phyloP scores from a whole-genome alignment of 2,113 vertebrate genomes.

The Thamnophis sirtalis region DNA sequence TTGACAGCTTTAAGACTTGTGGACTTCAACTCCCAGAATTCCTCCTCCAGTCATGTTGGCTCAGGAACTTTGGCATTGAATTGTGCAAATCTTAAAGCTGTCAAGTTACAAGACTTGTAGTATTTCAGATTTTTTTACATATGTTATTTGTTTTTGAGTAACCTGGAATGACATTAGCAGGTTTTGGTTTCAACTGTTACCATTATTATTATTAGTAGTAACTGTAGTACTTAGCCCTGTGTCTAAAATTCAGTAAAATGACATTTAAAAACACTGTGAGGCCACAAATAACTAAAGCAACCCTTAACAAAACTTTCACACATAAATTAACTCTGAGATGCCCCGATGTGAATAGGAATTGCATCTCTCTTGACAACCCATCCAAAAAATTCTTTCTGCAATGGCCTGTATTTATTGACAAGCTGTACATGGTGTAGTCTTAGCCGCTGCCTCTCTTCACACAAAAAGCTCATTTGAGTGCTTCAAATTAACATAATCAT shows the following conservation, averaged over 20 bases:
- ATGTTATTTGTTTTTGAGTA: neutral
- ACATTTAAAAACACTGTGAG: neutral
- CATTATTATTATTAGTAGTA: neutral
- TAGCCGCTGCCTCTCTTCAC: neutral
- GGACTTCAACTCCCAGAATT: too few relatives aligned
- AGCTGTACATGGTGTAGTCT: conserved; percentile 6
- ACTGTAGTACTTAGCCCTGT: neutral
- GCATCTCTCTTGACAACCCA: neutral
- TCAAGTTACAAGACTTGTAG: too few relatives aligned
- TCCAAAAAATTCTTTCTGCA: neutral
- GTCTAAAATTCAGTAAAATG: neutral
- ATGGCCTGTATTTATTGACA: conserved; percentile 21
- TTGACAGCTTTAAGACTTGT: too few relatives aligned
- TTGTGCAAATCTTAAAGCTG: too few relatives aligned
- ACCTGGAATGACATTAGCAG: neutral
- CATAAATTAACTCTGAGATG: neutral
- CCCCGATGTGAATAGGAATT: neutral
- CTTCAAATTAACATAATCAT: conserved; percentile 34
- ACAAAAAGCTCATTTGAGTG: conserved; percentile 17
- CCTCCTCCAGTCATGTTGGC: too few relatives aligned
- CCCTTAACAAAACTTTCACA: neutral
- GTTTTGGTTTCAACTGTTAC: neutral
- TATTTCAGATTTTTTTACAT: neutral
- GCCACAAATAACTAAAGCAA: neutral
- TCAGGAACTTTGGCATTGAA: too few relatives aligned